Base-by-base conservation (phyloP, 2,113 vertebrate species). In the Nyctibius bracteatus region DNA sequence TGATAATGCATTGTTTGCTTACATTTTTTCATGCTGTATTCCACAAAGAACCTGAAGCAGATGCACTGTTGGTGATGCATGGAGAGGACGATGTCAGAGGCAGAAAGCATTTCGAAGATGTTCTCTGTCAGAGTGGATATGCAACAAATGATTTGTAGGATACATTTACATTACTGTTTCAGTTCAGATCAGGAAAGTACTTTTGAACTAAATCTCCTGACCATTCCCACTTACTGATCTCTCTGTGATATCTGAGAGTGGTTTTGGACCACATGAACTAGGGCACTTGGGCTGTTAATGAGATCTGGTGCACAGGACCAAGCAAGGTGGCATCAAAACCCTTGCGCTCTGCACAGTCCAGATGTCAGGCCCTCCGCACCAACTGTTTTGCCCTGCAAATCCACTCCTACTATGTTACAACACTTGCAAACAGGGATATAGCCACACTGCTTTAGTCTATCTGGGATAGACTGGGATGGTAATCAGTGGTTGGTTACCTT, bases 261-360 rank as follows among this genome's bases (percentile, higher is more conserved):
- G 35, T 1, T 80, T 39, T 55, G 75, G 27, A 61, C 25, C 54
- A 31, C 44, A 37, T 3, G 15, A 61, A 0, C 2, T 2, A 21
- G 19, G 33, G 16, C 43, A 9, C 55, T 41, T 10, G 28, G 12
- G 47, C 47, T 72, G 21, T 39, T 37, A 4, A 30, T 27, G 79
- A 49, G 20, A 15, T 28, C 16, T 33, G 37, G 31, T 3, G 24
- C 54, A 25, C 25, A 57, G 62, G 41, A 65, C 7, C 0, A 0
- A 67, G 43, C 1, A 46, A 3, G 6, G 19, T 1, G 1, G 31
- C 46, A 66, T 51, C 31, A 78, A 82, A 82, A 19, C 28, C 43
- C 39, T 44, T 21, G 28, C 5, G 0, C 37, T 37, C 46, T 61
- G 47, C 28, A 41, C 18, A 49, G 30, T 31, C 8, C 59, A 51